Evolutionary conservation across 2,113 vertebrate species (phyloP).

Genomic region (Myrmecobius fasciatus): DNA sequence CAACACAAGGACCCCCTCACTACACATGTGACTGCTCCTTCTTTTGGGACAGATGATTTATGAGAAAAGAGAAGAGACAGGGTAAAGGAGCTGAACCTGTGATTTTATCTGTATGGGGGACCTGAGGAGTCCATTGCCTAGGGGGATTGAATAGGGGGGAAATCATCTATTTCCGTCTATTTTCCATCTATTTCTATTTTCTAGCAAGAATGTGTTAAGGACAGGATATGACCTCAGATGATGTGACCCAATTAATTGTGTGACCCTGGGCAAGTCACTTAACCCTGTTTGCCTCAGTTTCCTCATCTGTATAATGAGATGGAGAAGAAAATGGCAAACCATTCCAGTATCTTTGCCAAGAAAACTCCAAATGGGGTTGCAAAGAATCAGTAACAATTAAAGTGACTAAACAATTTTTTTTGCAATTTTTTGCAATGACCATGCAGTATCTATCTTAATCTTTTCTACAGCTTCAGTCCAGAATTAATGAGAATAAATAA

Average conservation of each 20-base stretch:
- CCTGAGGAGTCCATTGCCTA: neutral
- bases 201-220: neutral
- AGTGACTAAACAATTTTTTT: neutral
- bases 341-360: neutral
- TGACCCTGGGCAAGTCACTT: neutral
- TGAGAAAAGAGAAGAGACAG: neutral
- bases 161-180: too few relatives aligned
- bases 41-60: neutral
- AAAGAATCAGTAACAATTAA: neutral
- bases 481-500: neutral
- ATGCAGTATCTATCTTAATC: neutral
- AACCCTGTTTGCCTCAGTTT: neutral
- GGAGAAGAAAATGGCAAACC: neutral
- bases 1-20: neutral
- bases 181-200: too few relatives aligned
- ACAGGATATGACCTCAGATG: too few relatives aligned
- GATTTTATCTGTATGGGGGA: neutral
- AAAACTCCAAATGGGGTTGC: neutral
- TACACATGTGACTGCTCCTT: neutral
- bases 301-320: neutral
- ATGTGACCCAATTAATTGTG: neutral
- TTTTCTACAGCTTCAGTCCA: neutral
- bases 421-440: neutral
- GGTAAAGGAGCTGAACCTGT: neutral
- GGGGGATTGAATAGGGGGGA: neutral